phyloP scores from a whole-genome alignment of 2,888 invertebrate species.

The Volucella bombylans region DNA sequence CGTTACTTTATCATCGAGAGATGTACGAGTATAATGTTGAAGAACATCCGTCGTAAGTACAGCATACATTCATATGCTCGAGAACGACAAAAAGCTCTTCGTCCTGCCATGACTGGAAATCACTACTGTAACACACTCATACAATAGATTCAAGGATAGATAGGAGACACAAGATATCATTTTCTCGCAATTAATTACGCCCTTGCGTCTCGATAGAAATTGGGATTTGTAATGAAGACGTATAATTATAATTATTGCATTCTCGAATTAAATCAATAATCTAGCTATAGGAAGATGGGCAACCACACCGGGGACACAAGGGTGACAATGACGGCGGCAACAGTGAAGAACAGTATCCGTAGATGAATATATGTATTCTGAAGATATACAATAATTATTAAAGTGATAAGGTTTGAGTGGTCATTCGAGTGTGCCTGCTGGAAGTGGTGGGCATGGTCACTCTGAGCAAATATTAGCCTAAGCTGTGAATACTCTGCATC shows the following conservation, averaged over 20 bases:
- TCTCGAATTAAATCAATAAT: constrained; percentile 63
- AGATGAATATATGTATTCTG: no score
- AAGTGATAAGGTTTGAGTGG: no score
- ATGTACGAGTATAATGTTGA: constrained; percentile 27
- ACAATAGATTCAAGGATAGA: constrained; percentile 6
- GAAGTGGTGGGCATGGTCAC: no score
- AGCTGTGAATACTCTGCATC: no score
- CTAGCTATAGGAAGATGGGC: neutral
- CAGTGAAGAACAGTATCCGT: no score
- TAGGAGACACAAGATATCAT: constrained; percentile 51
- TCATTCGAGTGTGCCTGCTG: no score
- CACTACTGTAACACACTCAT: neutral
- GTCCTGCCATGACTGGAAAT: neutral
- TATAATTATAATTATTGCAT: constrained; percentile 55
- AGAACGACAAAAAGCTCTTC: constrained; percentile 29
- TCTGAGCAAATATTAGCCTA: no score
- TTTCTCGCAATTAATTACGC: constrained; percentile 63
- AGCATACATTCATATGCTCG: neutral
- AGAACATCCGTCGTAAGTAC: constrained; percentile 4
- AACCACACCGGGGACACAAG: constrained; percentile 13
- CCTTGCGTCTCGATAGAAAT: constrained; percentile 30
- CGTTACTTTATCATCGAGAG: neutral
- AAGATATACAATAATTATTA: no score
- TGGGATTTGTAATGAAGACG: constrained; percentile 64
- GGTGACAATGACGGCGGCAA: no score